These are phyloP conservation scores for Bradynema listronoti DNA, from an alignment of 1,140 invertebrate genomes.

Conservation along the genomic window DNA sequence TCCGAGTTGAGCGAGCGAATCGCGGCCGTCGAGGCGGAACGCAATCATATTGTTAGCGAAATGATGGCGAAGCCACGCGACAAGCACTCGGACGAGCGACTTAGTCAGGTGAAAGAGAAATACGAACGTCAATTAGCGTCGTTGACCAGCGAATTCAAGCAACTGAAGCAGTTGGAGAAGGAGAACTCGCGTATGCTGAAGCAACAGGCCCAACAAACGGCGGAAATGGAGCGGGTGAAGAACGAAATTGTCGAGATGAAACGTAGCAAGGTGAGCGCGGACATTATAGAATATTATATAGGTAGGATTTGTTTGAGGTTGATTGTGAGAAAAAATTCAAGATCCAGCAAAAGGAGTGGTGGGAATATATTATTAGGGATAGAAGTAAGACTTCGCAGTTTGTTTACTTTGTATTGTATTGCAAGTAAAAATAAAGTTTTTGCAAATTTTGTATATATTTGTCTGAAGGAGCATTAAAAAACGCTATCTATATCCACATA, in stretches of 20 bases:
- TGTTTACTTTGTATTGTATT: constrained; percentile 7
- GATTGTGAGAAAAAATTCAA: background rate
- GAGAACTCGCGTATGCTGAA: constrained; percentile 68
- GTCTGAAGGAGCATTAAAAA: too few species aligned
- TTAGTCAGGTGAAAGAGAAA: constrained; percentile 77
- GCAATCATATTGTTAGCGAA: constrained; percentile 68
- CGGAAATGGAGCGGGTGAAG: constrained; percentile 36
- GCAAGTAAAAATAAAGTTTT: background rate
- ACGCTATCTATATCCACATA: too few species aligned
- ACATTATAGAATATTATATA: too few species aligned
- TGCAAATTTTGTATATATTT: background rate
- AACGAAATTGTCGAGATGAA: constrained; percentile 46
- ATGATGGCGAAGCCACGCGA: constrained; percentile 28
- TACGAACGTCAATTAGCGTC: constrained; percentile 77
- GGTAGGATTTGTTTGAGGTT: too few species aligned
- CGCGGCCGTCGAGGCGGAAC: constrained; percentile 78
- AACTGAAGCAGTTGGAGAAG: constrained; percentile 77
- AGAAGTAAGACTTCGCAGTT: constrained; percentile 4
- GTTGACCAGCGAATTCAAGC: constrained; percentile 79
- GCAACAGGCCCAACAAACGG: constrained; percentile 28
- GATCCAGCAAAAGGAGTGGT: too few species aligned
- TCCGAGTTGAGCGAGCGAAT: constrained; percentile 76
- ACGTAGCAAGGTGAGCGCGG: constrained; percentile 27
- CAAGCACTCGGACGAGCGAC: constrained; percentile 42
- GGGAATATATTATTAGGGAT: too few species aligned